phyloP scores from a whole-genome alignment of 2,113 vertebrate species.

The Oreochromis tanganicae region DNA sequence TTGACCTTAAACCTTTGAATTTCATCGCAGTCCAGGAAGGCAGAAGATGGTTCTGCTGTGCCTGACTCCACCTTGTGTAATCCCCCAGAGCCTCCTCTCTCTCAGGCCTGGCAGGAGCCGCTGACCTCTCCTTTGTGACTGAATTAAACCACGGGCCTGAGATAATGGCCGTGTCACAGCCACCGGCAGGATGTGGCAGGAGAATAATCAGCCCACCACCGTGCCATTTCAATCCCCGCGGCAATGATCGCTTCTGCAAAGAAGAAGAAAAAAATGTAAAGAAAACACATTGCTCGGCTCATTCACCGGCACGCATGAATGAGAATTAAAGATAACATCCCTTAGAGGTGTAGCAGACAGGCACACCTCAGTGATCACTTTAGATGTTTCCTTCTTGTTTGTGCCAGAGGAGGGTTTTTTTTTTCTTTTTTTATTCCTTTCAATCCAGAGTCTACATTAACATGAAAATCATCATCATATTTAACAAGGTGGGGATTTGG shows the following conservation, averaged over 20 bases:
- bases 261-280: not conserved
- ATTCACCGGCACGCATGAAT: conserved; percentile 2
- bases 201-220: conserved; percentile 40
- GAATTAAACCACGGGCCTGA: conserved; percentile 48
- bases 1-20: conserved; percentile 49
- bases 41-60: not conserved
- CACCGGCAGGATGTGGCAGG: conserved; percentile 26
- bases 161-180: conserved; percentile 56
- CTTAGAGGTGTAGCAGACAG: not conserved
- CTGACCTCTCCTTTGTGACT: conserved; percentile 58
- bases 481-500: not conserved
- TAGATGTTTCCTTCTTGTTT: not conserved
- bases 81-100: conserved; percentile 36
- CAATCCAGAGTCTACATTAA: not conserved
- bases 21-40: not conserved
- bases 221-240: conserved; percentile 20
- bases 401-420: not conserved
- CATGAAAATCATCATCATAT: not conserved
- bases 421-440: not conserved
- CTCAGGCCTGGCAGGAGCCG: conserved; percentile 32
- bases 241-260: conserved; percentile 6
- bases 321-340: conserved; percentile 6
- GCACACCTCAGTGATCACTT: not conserved
- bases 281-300: not conserved
- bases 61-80: not conserved